Conservation (phyloP, 2,888 invertebrate genomes). For the Cheilosia vernalis region DNA sequence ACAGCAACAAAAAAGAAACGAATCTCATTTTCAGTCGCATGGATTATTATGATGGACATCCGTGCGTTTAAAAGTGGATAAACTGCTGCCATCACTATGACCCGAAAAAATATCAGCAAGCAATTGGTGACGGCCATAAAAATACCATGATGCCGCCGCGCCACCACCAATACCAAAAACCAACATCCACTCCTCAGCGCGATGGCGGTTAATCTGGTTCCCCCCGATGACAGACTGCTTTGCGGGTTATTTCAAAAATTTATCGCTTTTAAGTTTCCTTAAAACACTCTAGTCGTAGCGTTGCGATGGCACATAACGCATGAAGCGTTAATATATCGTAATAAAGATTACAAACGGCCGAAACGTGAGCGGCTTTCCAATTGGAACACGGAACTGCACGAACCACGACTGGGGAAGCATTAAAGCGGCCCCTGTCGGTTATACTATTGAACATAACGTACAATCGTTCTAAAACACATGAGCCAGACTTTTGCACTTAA, state of each 20-base stretch:
- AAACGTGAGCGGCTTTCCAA: conserved; percentile 63
- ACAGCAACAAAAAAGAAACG: conserved; percentile 1
- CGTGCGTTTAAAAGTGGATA: conserved; percentile 67
- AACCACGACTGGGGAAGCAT: conserved; percentile 3
- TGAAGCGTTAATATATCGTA: conserved; percentile 70
- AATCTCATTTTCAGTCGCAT: conserved; percentile 67
- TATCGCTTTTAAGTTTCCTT: conserved; percentile 70
- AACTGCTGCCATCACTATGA: conserved; percentile 69
- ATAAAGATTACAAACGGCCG: conserved; percentile 73
- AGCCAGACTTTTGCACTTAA: conserved; percentile 59
- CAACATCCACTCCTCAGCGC: conserved; percentile 57
- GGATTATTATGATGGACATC: conserved; percentile 73
- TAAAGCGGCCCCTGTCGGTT: conserved; percentile 21
- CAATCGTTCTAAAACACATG: conserved; percentile 67
- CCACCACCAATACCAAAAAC: conserved; percentile 52
- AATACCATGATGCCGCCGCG: conserved; percentile 20
- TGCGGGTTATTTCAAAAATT: conserved; percentile 67
- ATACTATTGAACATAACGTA: conserved; percentile 52
- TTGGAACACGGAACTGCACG: conserved; percentile 27
- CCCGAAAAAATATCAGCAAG: conserved; percentile 46
- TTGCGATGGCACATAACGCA: conserved; percentile 56
- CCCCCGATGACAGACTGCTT: conserved; percentile 71
- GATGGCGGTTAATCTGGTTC: conserved; percentile 72
- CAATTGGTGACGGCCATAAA: conserved; percentile 40
- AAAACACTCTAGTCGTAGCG: conserved; percentile 47